Conservation (phyloP, 64 coral and sea anemone species). For the Pachyseris speciosa region DNA sequence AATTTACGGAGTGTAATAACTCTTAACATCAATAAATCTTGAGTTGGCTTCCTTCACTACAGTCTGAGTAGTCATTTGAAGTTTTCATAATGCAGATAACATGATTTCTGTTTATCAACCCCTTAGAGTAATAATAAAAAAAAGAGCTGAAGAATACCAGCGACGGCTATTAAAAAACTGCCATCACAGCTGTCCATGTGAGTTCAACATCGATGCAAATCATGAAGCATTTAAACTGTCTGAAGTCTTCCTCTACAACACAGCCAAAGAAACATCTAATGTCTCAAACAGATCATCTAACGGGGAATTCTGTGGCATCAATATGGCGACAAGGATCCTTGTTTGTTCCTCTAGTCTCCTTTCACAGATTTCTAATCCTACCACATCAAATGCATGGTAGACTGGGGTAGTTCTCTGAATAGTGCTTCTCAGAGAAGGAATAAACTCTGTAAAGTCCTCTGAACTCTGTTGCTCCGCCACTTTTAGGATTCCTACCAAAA, state of each 20-base stretch:
- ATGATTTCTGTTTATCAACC: not conserved
- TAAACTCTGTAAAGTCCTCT: slow-evolving; percentile 4
- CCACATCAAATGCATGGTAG: slow-evolving; percentile 19
- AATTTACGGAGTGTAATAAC: too few relatives aligned
- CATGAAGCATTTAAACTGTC: slow-evolving; percentile 1
- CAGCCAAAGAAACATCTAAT: not conserved
- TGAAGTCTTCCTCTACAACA: not conserved
- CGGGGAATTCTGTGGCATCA: slow-evolving; percentile 7
- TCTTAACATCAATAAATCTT: too few relatives aligned
- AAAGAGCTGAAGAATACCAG: too few relatives aligned
- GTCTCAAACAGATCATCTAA: slow-evolving; percentile 14
- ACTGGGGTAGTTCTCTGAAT: not conserved
- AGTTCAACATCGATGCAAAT: too few relatives aligned
- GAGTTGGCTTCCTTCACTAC: too few relatives aligned
- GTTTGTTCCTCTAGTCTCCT: slow-evolving; percentile 35
- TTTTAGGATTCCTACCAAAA: not conserved
- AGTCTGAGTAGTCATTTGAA: too few relatives aligned
- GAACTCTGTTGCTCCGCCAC: not conserved
- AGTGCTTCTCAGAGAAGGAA: not conserved
- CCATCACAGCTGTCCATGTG: too few relatives aligned
- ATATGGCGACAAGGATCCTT: slow-evolving; percentile 24
- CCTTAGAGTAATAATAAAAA: too few relatives aligned
- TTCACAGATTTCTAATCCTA: slow-evolving; percentile 33
- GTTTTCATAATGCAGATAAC: too few relatives aligned
- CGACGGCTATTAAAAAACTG: too few relatives aligned